A percentile compares a stretch with the other conserved stretches of the same genome.
Evolutionary conservation across 2,113 vertebrate species (phyloP).

Genomic region (Lanius collurio): DNA sequence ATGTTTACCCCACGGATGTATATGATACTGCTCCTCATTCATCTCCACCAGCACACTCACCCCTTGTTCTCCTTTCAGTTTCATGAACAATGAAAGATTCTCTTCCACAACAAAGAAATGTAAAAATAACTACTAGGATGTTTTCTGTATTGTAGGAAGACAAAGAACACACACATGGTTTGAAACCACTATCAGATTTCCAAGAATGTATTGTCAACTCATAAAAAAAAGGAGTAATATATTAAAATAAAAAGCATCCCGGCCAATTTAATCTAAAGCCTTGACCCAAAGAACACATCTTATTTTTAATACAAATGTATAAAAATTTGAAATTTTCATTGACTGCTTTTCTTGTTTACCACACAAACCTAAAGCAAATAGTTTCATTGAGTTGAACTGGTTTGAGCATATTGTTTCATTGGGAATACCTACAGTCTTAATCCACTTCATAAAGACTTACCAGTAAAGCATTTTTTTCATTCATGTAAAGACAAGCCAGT

Average conservation of each 20-base stretch:
- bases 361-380: not conserved
- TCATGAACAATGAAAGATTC: conserved; percentile 30
- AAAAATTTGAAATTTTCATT: not conserved
- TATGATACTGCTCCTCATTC: not conserved
- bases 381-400: not conserved
- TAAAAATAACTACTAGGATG: not conserved
- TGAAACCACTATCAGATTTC: not conserved
- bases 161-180: not conserved
- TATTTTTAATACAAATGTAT: not conserved
- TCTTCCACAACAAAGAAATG: not conserved
- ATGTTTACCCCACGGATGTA: not conserved
- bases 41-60: conserved; percentile 1
- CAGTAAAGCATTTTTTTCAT: not conserved
- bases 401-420: not conserved
- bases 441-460: not conserved
- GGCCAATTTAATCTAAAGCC: not conserved
- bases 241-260: not conserved
- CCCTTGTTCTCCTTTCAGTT: not conserved
- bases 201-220: not conserved
- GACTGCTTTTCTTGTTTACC: not conserved
- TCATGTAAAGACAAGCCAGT: not conserved
- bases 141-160: not conserved
- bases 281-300: not conserved
- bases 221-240: not conserved
- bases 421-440: not conserved